Percentiles rank a stretch among this genome's conserved stretches.
Conservation (phyloP, 2,888 invertebrate genomes). For the Serrognathus titanus region DNA sequence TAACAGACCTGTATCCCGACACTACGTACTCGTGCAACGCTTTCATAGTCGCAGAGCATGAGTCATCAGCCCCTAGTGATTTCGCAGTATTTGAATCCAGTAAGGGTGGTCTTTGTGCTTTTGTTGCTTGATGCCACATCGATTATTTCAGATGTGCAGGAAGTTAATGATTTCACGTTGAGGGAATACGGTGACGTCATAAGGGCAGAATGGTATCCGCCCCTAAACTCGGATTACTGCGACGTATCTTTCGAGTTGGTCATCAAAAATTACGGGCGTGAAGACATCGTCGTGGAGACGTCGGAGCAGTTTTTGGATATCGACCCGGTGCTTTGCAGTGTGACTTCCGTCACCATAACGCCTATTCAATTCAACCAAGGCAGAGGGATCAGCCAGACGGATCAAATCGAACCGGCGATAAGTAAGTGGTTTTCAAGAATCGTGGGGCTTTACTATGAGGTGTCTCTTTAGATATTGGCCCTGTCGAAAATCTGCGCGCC, state of each 20-base stretch:
- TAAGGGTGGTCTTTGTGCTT: background rate
- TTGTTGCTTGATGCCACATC: no score
- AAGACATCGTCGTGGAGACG: background rate
- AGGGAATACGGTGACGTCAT: background rate
- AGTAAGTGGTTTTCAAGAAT: background rate
- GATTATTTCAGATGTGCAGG: slow-evolving; percentile 8
- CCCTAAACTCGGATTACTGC: slow-evolving; percentile 12
- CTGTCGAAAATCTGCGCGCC: slow-evolving; percentile 2
- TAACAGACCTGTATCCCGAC: slow-evolving; percentile 7
- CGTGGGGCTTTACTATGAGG: background rate
- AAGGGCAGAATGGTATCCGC: slow-evolving; percentile 12
- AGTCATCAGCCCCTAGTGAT: slow-evolving; percentile 7
- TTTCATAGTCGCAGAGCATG: slow-evolving; percentile 7
- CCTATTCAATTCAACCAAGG: slow-evolving; percentile 10
- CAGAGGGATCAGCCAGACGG: slow-evolving; percentile 1
- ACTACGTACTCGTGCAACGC: slow-evolving; percentile 10
- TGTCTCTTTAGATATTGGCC: slow-evolving; percentile 2
- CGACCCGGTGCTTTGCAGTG: slow-evolving; percentile 8
- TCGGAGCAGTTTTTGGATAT: slow-evolving; percentile 5
- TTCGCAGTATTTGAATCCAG: slow-evolving; percentile 10
- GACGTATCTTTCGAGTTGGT: slow-evolving; percentile 8
- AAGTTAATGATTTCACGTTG: slow-evolving; percentile 4
- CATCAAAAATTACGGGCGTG: slow-evolving; percentile 6
- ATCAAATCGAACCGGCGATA: background rate
- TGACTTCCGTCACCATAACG: slow-evolving; percentile 7